Conservation (phyloP, 2,888 invertebrate genomes). For the Eucera pruinosa region DNA sequence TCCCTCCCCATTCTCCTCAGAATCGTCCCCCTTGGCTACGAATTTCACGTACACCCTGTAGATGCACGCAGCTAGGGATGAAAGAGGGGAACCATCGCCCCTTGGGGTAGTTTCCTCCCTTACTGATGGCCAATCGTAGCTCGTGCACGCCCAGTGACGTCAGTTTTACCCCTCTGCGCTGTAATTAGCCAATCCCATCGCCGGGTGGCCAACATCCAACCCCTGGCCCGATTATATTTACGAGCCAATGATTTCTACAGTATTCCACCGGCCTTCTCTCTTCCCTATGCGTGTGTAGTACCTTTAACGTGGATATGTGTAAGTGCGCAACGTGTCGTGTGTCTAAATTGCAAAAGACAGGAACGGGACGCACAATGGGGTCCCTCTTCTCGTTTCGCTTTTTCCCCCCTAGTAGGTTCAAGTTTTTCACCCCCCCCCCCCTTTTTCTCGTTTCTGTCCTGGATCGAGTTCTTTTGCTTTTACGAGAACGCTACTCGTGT, state of each 20-base stretch:
- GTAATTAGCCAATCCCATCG: slow-evolving; percentile 81
- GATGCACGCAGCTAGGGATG: background rate
- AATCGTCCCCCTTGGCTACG: slow-evolving; percentile 9
- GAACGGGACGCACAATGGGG: slow-evolving; percentile 44
- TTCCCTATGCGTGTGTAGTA: too few species aligned
- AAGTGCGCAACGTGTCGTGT: slow-evolving; percentile 2
- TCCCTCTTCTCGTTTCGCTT: slow-evolving; percentile 18
- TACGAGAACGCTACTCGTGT: too few species aligned
- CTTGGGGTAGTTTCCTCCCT: slow-evolving; percentile 62
- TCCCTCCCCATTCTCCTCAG: slow-evolving; percentile 12
- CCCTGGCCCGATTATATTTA: slow-evolving; percentile 58
- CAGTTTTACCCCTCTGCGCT: slow-evolving; percentile 64
- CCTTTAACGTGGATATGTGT: too few species aligned
- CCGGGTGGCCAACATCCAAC: slow-evolving; percentile 49
- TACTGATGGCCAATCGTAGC: slow-evolving; percentile 73
- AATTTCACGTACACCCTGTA: slow-evolving; percentile 47
- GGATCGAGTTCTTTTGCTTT: too few species aligned
- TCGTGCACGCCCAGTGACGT: slow-evolving; percentile 79
- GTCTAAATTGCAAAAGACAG: slow-evolving; percentile 60
- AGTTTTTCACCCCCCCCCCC: slow-evolving; percentile 5
- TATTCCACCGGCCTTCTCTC: slow-evolving; percentile 9
- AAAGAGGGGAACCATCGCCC: slow-evolving; percentile 21
- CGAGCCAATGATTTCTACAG: slow-evolving; percentile 75
- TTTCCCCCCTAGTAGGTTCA: slow-evolving; percentile 6
- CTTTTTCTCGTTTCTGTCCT: background rate